These are phyloP conservation scores for Buphagus erythrorhynchus DNA, from an alignment of 2,797 vertebrate genomes.

Conservation along the genomic window DNA sequence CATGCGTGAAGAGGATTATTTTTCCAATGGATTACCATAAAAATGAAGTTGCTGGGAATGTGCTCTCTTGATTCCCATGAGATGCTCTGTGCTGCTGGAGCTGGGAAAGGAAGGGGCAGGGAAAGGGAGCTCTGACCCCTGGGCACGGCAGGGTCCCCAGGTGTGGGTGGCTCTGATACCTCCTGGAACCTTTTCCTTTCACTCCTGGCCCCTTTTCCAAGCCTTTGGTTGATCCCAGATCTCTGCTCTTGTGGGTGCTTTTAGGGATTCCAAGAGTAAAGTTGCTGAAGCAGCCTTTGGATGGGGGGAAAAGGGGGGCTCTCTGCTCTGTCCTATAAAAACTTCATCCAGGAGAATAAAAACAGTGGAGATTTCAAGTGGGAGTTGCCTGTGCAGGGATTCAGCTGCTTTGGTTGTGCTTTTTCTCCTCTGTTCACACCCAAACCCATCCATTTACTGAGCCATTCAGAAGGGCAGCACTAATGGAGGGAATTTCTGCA, in stretches of 20 bases:
- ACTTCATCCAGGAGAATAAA: background rate
- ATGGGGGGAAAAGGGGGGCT: fast-evolving
- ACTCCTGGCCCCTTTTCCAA: background rate
- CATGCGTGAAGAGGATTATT: constrained; percentile 67
- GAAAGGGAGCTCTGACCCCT: background rate
- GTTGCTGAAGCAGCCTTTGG: background rate
- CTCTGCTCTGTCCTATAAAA: background rate
- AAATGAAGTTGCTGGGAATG: constrained; percentile 60
- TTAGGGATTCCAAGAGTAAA: fast-evolving
- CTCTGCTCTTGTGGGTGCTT: fast-evolving
- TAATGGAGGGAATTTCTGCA: background rate
- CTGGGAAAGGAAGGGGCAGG: background rate
- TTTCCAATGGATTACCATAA: constrained; percentile 67
- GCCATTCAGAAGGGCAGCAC: background rate
- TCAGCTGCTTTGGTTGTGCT: background rate
- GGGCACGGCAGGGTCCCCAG: background rate
- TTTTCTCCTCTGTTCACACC: background rate
- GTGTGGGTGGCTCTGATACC: background rate
- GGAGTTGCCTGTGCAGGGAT: background rate
- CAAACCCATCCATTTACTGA: background rate
- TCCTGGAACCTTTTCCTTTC: background rate
- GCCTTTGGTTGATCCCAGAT: background rate
- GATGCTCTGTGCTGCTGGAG: constrained; percentile 9
- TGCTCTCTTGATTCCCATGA: background rate
- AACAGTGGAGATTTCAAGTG: background rate